Conservation (phyloP, 2,888 invertebrate genomes). For the Stictocephala bisonia region DNA sequence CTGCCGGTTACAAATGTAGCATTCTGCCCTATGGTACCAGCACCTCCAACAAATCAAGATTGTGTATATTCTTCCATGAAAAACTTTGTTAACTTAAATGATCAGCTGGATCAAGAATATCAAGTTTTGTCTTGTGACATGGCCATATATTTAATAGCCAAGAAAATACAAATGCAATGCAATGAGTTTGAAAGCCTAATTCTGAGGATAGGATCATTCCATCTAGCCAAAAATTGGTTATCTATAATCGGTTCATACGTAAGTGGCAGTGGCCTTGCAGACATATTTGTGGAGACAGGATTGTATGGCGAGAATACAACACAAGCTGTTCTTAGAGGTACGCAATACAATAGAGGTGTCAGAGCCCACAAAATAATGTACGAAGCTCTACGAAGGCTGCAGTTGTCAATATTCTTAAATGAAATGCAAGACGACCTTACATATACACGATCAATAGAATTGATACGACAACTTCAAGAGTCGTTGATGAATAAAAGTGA, state of each 20-base stretch:
- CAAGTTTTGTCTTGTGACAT: conserved; percentile 8
- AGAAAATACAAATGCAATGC: neutral
- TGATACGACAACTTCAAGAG: neutral
- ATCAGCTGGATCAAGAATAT: neutral
- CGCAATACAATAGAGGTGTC: neutral
- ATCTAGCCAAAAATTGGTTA: conserved; percentile 6
- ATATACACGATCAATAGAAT: neutral
- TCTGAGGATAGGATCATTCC: neutral
- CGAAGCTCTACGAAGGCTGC: conserved; percentile 1
- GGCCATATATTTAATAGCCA: conserved; percentile 5
- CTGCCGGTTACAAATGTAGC: neutral
- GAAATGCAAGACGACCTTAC: neutral
- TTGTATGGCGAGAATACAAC: conserved; percentile 2
- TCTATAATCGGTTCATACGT: neutral
- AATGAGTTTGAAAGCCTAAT: neutral
- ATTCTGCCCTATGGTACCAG: neutral
- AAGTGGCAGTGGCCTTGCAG: neutral
- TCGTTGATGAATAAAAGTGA: neutral
- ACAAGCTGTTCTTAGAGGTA: neutral
- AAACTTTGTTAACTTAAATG: conserved; percentile 6
- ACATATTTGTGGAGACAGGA: neutral
- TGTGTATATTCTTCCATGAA: neutral
- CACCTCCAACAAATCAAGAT: conserved; percentile 8
- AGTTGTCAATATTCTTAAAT: neutral
- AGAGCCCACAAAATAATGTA: conserved; percentile 5